These are phyloP conservation scores for Synanthedon myopaeformis DNA, from an alignment of 2,888 invertebrate species.

Conservation along the genomic window DNA sequence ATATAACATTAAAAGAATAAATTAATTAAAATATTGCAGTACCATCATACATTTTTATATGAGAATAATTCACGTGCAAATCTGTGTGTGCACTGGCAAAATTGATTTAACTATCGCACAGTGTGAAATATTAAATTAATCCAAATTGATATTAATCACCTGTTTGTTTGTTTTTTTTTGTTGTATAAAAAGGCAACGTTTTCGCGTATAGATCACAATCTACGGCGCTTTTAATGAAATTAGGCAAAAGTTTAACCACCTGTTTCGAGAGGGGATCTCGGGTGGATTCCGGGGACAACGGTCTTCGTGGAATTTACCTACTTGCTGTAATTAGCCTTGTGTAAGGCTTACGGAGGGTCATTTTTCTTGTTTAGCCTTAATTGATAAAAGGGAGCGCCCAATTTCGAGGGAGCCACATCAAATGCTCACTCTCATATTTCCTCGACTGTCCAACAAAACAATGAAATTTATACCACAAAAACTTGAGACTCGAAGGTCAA, in stretches of 20 bases:
- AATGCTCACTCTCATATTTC: slow-evolving; percentile 19
- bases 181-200: slow-evolving; percentile 20
- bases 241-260: slow-evolving; percentile 56
- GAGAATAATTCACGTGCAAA: too few species aligned
- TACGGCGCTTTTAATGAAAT: slow-evolving; percentile 48
- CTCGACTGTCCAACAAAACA: slow-evolving; percentile 6
- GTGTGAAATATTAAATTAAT: slow-evolving; percentile 1
- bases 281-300: slow-evolving; percentile 25
- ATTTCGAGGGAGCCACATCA: slow-evolving; percentile 29
- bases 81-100: too few species aligned
- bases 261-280: slow-evolving; percentile 31
- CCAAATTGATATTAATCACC: slow-evolving; percentile 25
- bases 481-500: too few species aligned
- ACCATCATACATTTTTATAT: too few species aligned
- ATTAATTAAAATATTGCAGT: too few species aligned
- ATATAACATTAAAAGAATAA: neutral
- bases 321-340: slow-evolving; percentile 63
- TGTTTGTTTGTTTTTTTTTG: slow-evolving; percentile 16
- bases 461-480: slow-evolving; percentile 12
- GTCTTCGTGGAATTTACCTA: slow-evolving; percentile 54
- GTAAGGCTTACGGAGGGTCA: slow-evolving; percentile 57
- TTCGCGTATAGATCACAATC: slow-evolving; percentile 45
- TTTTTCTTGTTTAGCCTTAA: slow-evolving; percentile 68
- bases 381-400: slow-evolving; percentile 55
- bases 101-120: too few species aligned